Evolutionary conservation across 2,888 invertebrate species (phyloP), one percentile per base, ranked within the genome.

Genomic region (Leucophora obtusa): DNA sequence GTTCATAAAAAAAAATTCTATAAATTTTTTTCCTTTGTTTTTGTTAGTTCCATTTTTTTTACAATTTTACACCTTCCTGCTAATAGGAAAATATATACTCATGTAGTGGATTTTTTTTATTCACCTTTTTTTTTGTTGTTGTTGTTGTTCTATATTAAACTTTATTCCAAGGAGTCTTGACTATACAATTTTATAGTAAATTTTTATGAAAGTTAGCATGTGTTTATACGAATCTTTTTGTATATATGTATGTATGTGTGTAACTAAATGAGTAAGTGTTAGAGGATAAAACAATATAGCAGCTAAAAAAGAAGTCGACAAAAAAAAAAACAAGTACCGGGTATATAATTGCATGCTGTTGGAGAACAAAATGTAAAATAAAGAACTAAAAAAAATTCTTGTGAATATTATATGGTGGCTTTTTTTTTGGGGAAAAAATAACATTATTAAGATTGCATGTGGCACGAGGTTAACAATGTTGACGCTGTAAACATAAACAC

Each of bases 381-480:
- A 63, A 60, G 24, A 4, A 56, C 53, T 35, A 66, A 66, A 63
- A 63, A 35, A 53, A 66, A 53, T 43, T 33, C 24, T 11, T 51
- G 11, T 53, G 50, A 43, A 53, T 53, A 28, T 28, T 28, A 53
- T 63, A n/a, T 11, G 14, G 11, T 35, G 28, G 63, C 35, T 63
- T 18, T 28, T 33, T n/a, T n/a, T n/a, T 24, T 50, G 24, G 43
- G 7, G 24, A 21, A 63, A 62, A 51, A 62, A 38, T 33, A 70
- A 66, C 51, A 53, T 59, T 63, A 73, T 58, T 63, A 63, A 58
- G 58, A 69, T 79, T 69, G 78, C 78, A 79, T 78, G 73, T 79
- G 73, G 73, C 78, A 71, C 66, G 77, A 78, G 60, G 77, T 63
- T 79, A 73, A 73, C 68, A 63, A 69, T 79, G 69, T 79, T 73